A percentile compares a stretch with the other conserved stretches of the same genome.
phyloP scores from a whole-genome alignment of 2,113 vertebrate genomes.

The Sorex fumeus region DNA sequence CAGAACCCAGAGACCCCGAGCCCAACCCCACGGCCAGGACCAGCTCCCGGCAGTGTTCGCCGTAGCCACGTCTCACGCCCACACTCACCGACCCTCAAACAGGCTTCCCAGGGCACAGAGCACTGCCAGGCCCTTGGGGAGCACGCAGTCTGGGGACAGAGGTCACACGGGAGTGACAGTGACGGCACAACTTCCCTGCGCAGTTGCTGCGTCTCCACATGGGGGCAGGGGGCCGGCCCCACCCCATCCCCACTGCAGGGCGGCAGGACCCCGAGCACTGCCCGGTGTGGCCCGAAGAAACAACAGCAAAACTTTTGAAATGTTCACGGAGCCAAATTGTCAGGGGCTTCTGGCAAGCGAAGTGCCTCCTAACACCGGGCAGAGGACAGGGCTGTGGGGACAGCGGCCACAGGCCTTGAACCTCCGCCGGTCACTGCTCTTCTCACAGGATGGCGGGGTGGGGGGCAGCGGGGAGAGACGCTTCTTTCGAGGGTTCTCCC shows the following conservation, averaged over 20 bases:
- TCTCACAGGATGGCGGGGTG: background rate
- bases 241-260: no score
- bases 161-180: background rate
- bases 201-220: no score
- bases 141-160: background rate
- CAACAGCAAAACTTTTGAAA: no score
- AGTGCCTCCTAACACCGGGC: no score
- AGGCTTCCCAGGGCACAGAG: background rate
- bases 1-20: background rate
- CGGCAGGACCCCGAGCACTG: no score
- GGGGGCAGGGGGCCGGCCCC: no score
- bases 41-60: background rate
- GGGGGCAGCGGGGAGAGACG: background rate
- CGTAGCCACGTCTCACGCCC: background rate
- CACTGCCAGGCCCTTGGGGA: background rate
- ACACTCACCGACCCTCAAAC: background rate
- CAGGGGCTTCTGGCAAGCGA: background rate
- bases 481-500: background rate
- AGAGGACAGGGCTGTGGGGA: background rate
- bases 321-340: no score
- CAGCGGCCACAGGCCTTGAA: no score
- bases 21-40: constrained; percentile 63
- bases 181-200: background rate
- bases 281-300: no score
- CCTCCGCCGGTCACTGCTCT: background rate